Base-by-base conservation (phyloP, 35 echinoderm and acorn worm species). In the Anneissia japonica region DNA sequence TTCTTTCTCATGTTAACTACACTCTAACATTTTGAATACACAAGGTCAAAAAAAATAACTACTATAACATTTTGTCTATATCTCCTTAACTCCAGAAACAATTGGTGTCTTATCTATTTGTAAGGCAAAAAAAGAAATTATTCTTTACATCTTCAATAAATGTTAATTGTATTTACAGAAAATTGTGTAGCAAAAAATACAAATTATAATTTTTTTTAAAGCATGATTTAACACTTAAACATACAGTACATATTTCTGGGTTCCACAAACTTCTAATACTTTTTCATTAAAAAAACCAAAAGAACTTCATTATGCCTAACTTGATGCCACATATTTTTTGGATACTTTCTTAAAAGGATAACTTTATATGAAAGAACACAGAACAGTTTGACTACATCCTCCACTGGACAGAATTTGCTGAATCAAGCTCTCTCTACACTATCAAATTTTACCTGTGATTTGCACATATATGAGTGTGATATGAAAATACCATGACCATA, bases 301-400 rank as follows among this genome's bases (percentile, higher is more conserved):
- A 64, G 2, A 64, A 64, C n/a, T 64, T 19, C 1, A 64, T 16
- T 2, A 19, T 64, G 51, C 26, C 2, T 16, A 19, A 64, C 51
- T 19, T 64, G 26, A 64, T 26, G 5, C 51, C 26, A 64, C 51
- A 64, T 2, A n/a, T n/a, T n/a, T n/a, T 64, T 64, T 64, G 2
- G 26, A 4, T 45, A 16, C 51, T 64, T n/a, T 64, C 7, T 64
- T 64, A 64, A 64, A 9, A 64, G 51, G 21, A 23, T n/a, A n/a
- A n/a, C n/a, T n/a, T n/a, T n/a, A n/a, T 64, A 64, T 64, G 51
- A 64, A 64, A 64, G 51, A 64, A 64, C 51, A 64, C 51, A 64
- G 51, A 64, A 64, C 51, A 64, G 10, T 64, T 23, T 64, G 51
- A 64, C 51, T n/a, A 64, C 21, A 16, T 19, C 51, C 4, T 43